Evolutionary conservation across 2,888 invertebrate species (phyloP), one percentile per base, ranked within the genome.

Genomic region (Pemphredon lugubris): DNA sequence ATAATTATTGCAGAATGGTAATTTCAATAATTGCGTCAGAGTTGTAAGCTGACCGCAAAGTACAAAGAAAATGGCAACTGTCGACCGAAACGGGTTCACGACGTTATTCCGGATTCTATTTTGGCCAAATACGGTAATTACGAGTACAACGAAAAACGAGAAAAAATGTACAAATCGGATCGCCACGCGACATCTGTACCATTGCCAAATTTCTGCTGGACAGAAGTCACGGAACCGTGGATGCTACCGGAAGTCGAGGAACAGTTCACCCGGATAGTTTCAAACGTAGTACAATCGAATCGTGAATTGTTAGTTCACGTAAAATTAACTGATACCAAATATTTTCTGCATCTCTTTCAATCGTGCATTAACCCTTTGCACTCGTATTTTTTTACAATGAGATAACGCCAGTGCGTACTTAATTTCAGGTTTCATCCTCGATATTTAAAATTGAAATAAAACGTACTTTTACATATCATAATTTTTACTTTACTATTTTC

Each of bases 61-160:
- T 81, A 82, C 42, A 69, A 82, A 53, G 82, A 88, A 83, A 77
- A 82, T 80, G 77, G 78, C 78, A 72, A 82, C 48, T 47, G 53
- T 47, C 77, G 83, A 69, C 86, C 89, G 30, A 89, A 91, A 84
- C 92, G 91, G 72, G 94, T 93, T 32, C 92, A 91, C 84, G 93
- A 94, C 83, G 91, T 92, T 50, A 94, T 94, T 81, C 94, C 94
- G 4, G 90, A 92, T 73, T 94, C 94, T 69, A 91, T 92, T 90
- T 88, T 94, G 86, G 92, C 93, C 58, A 90, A 90, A 74, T 92
- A 92, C 85, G 92, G 92, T 82, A 92, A 92, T 87, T 92, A 91
- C 84, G 91, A 91, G 83, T 93, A 91, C 88, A 91, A 92, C 63
- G 92, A 92, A 73, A 93, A 93, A 86, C 92, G 93, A 48, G 91